phyloP scores from a whole-genome alignment of 2,113 vertebrate genomes.

The Raja brachyura region DNA sequence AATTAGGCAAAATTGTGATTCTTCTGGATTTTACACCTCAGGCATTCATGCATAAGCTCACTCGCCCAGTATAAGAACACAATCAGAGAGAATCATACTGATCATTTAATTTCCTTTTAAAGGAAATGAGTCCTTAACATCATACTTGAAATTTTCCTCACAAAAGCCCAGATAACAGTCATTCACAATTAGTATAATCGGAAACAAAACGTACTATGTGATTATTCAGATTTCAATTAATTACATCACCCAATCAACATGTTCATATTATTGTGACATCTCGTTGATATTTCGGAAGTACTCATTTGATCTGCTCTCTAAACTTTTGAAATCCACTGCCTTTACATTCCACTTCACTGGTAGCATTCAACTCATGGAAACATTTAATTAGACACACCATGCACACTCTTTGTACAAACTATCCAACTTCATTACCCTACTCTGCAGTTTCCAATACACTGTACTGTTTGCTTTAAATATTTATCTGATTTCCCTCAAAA shows the following conservation, averaged over 20 bases:
- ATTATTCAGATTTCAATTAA: constrained; percentile 20
- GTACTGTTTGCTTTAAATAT: neutral
- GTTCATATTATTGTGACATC: neutral
- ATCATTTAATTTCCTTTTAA: constrained; percentile 29
- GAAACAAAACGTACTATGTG: neutral
- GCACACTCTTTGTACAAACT: neutral
- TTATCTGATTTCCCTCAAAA: neutral
- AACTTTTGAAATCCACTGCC: neutral
- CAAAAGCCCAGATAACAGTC: neutral
- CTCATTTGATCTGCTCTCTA: neutral
- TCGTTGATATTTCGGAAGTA: neutral
- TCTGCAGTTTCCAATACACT: neutral
- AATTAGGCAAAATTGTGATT: neutral
- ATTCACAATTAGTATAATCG: neutral
- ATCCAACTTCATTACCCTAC: neutral
- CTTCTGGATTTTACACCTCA: neutral
- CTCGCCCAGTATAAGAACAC: neutral
- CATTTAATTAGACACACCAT: neutral
- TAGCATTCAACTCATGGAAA: neutral
- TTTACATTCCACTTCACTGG: neutral
- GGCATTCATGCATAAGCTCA: neutral
- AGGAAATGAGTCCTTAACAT: constrained; percentile 18
- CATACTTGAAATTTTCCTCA: constrained; percentile 13
- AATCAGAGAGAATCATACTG: neutral
- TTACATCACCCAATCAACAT: neutral